These are phyloP conservation scores for Nasonia longicornis DNA, from an alignment of 1,140 invertebrate genomes.

Conservation along the genomic window DNA sequence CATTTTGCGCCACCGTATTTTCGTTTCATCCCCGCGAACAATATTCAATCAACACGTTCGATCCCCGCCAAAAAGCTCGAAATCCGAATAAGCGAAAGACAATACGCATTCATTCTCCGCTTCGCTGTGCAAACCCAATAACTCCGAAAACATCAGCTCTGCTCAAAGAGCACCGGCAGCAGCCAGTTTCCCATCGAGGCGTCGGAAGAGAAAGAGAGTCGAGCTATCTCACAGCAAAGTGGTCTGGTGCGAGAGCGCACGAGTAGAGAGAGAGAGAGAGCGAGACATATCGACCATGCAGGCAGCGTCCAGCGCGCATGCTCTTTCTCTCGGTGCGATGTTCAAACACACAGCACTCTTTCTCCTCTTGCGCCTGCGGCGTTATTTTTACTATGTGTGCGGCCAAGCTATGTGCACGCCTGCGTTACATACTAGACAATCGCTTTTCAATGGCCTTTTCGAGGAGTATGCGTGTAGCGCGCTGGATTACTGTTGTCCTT, in stretches of 20 bases:
- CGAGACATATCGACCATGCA: conserved; percentile 29
- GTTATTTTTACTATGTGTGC: not conserved
- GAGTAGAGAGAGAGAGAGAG: not conserved
- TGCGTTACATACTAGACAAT: not conserved
- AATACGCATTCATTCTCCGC: not conserved
- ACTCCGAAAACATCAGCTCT: not conserved
- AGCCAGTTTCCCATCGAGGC: not conserved
- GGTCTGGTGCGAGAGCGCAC: conserved; percentile 4
- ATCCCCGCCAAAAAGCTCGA: not conserved
- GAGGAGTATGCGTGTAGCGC: not conserved
- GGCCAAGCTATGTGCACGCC: not conserved
- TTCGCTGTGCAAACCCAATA: not conserved
- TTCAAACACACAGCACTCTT: not conserved
- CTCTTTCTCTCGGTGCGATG: not conserved
- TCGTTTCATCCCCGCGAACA: not conserved
- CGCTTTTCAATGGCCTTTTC: not conserved
- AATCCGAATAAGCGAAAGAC: not conserved
- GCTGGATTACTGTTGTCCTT: not conserved
- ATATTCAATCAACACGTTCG: not conserved
- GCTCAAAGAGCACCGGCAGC: not conserved
- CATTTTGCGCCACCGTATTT: not conserved
- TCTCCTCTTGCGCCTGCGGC: not conserved
- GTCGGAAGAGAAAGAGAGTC: not conserved
- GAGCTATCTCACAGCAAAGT: not conserved
- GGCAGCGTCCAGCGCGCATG: conserved; percentile 28